Percentiles rank a stretch among this genome's conserved stretches.
phyloP scores from a whole-genome alignment of 2,797 vertebrate species.

The Protonibea diacanthus region DNA sequence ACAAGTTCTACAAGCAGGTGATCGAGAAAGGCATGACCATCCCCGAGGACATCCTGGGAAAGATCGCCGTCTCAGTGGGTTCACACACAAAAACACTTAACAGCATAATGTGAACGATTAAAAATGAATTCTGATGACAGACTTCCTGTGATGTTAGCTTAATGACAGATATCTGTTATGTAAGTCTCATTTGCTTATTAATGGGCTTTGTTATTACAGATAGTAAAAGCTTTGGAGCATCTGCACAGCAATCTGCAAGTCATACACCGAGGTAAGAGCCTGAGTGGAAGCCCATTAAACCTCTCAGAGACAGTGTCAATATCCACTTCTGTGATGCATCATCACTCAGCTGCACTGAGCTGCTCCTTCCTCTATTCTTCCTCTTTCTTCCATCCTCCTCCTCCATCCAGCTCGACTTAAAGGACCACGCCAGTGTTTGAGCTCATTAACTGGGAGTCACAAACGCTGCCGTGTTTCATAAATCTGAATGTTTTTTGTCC shows the following conservation, averaged over 20 bases:
- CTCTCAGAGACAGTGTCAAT: slow-evolving; percentile 13
- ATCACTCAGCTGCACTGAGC: slow-evolving; percentile 8
- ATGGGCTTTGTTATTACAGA: slow-evolving; percentile 83
- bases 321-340: slow-evolving; percentile 13
- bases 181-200: slow-evolving; percentile 20
- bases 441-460: background rate
- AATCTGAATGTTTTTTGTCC: background rate
- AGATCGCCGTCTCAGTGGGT: slow-evolving; percentile 96
- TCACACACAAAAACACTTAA: background rate
- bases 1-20: slow-evolving; percentile 98
- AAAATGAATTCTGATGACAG: background rate
- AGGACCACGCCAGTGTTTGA: background rate
- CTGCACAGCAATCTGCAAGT: slow-evolving; percentile 97
- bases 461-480: background rate
- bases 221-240: slow-evolving; percentile 97
- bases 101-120: background rate
- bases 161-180: slow-evolving; percentile 5
- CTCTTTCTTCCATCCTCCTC: background rate
- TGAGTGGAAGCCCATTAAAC: slow-evolving; percentile 39
- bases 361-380: background rate
- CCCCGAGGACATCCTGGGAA: slow-evolving; percentile 96
- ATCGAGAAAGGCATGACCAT: slow-evolving; percentile 94
- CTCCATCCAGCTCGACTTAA: slow-evolving; percentile 9
- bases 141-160: slow-evolving; percentile 4
- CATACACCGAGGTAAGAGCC: slow-evolving; percentile 94